Conservation (phyloP, 2,113 vertebrate species). For the Psilopsiagon aurifrons region DNA sequence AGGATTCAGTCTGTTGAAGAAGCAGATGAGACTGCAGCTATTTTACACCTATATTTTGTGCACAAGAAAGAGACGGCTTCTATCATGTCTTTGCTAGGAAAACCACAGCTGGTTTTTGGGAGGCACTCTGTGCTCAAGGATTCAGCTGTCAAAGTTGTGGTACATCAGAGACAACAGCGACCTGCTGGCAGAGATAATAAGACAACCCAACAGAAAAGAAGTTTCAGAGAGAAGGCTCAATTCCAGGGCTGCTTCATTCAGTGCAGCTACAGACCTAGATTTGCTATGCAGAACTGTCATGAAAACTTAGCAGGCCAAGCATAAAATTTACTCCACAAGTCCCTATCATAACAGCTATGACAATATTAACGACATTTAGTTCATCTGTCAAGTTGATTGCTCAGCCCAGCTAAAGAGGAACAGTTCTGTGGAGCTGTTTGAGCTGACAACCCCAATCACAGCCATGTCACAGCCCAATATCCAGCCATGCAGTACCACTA, state of each 20-base stretch:
- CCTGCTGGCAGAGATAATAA: neutral
- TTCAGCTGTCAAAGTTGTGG: neutral
- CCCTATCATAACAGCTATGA: neutral
- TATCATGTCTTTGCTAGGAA: neutral
- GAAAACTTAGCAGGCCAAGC: neutral
- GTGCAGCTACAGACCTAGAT: slow-evolving; percentile 12
- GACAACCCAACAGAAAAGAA: neutral
- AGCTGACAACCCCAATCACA: neutral
- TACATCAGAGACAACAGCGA: neutral
- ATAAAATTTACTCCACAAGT: neutral
- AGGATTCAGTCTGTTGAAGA: neutral
- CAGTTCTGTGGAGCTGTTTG: neutral
- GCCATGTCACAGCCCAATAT: neutral
- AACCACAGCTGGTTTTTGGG: neutral
- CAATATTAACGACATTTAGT: neutral
- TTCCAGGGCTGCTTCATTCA: neutral
- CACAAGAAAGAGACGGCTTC: neutral
- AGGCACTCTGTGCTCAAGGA: neutral
- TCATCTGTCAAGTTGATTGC: neutral
- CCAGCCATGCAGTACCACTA: neutral
- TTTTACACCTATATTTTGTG: neutral
- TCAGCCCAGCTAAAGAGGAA: neutral
- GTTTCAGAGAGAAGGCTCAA: neutral
- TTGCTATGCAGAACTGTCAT: slow-evolving; percentile 33
- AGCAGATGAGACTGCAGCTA: neutral